A percentile compares a stretch with the other conserved stretches of the same genome.
Conservation (phyloP, 2,888 invertebrate genomes). For the Nowickia ferox region DNA sequence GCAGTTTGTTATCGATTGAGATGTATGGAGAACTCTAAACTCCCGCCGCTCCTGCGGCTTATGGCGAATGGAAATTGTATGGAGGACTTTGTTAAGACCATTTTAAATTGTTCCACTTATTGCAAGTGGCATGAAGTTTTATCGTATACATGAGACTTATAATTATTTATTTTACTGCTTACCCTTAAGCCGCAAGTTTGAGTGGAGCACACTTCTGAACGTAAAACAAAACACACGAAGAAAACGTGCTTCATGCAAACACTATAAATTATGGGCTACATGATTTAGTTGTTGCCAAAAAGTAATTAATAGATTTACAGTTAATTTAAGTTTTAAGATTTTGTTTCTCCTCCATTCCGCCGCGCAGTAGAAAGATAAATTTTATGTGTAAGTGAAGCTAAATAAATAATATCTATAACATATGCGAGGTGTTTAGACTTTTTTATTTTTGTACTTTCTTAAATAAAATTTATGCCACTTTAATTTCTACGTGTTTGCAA, state of each 20-base stretch:
- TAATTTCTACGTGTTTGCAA: slow-evolving; percentile 9
- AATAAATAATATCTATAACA: neutral
- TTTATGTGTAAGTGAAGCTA: neutral
- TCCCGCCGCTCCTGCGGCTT: no score
- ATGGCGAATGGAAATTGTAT: no score
- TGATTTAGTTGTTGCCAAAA: slow-evolving; percentile 63
- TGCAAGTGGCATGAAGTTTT: no score
- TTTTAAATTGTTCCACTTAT: no score
- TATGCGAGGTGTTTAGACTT: slow-evolving; percentile 21
- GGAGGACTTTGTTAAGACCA: no score
- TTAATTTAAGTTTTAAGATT: slow-evolving; percentile 53
- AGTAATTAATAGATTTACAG: slow-evolving; percentile 68
- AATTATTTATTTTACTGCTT: neutral
- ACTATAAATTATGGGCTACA: slow-evolving; percentile 56
- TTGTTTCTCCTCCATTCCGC: neutral
- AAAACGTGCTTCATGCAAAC: slow-evolving; percentile 56
- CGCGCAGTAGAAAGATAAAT: neutral
- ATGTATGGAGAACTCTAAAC: no score
- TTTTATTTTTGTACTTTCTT: slow-evolving; percentile 11
- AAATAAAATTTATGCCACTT: slow-evolving; percentile 2
- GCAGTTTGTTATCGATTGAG: no score
- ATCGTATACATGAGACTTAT: no score
- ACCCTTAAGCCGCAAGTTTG: slow-evolving; percentile 7
- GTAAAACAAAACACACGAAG: slow-evolving; percentile 8
- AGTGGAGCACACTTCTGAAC: neutral